Base-by-base conservation (phyloP, 2,113 vertebrate genomes). In the Phalacrocorax pelagicus region DNA sequence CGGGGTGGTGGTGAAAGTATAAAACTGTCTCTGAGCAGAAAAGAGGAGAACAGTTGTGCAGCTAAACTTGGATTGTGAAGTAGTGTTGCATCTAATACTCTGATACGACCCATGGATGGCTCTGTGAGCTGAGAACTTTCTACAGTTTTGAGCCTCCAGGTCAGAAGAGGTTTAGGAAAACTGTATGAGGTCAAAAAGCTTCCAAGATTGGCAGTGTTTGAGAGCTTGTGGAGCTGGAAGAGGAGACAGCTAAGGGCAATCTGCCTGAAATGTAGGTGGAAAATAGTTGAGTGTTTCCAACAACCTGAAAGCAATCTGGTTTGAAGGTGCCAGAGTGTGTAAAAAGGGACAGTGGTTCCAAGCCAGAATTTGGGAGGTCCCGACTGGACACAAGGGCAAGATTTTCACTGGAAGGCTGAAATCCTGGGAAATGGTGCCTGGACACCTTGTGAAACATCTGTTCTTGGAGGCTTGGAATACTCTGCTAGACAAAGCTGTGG, bases 101-200 rank as follows among this genome's bases (percentile, higher is more conserved):
- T 71, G 54, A 30, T 8, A 2, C 47, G 38, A 51, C 29, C 44
- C 22, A 11, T 0, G 5, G 54, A 11, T 0, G 5, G 54, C 12
- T 89, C 55, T 74, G 29, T 20, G 47, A 71, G 29, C 40, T 71
- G 38, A 78, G 32, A 32, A 32, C 3, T 91, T 81, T 15, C 24
- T 54, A 7, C 18, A 55, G 26, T 47, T 77, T n/a, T 29, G 49
- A 84, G 20, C 62, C 57, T 75, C 9, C 46, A 22, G 26, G 34
- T 82, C 29, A 69, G 70, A 70, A 67, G 36, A 15, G 24, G 54
- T 58, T 57, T 69, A 83, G 46, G 38, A 66, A 73, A 93, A 84
- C 51, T 66, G 58, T 22, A 23, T 54, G 73, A 81, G 42, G 19
- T 70, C 24, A 78, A 58, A 94, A 86, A 88, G 13, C 46, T 90